Evolutionary conservation across 1,140 invertebrate species (phyloP).

Genomic region (Drosophila sechellia): DNA sequence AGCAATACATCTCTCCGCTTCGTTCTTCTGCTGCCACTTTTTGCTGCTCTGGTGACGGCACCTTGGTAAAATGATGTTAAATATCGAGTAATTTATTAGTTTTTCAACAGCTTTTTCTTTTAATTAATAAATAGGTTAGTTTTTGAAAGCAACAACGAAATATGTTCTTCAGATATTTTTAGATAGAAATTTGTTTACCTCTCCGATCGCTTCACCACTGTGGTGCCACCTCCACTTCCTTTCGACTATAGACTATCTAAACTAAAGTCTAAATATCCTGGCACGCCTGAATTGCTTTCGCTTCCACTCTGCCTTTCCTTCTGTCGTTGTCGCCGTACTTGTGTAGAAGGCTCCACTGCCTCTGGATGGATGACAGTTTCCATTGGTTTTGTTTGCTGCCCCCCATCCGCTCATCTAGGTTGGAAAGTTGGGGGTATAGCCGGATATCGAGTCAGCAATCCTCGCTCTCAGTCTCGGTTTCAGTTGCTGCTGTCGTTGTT

Average conservation of each 20-base stretch:
- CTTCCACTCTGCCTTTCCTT: background rate
- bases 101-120: too few species aligned
- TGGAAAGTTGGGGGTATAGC: slow-evolving; percentile 16
- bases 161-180: too few species aligned
- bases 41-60: background rate
- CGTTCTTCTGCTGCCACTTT: background rate
- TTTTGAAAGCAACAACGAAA: too few species aligned
- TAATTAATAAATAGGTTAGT: too few species aligned
- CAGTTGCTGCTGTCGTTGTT: slow-evolving; percentile 26
- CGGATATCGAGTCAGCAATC: slow-evolving; percentile 70
- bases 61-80: background rate
- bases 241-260: slow-evolving; percentile 19
- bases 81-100: too few species aligned
- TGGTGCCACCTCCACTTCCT: slow-evolving; percentile 1
- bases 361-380: slow-evolving; percentile 48
- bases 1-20: slow-evolving; percentile 11
- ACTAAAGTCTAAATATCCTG: slow-evolving; percentile 67
- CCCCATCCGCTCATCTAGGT: slow-evolving; percentile 3
- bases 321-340: background rate
- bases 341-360: slow-evolving; percentile 17
- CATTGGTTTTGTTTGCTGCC: slow-evolving; percentile 36
- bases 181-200: too few species aligned
- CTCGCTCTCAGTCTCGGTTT: slow-evolving; percentile 18
- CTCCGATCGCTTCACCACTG: background rate
- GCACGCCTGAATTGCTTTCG: slow-evolving; percentile 58